Conservation (phyloP, 2,113 vertebrate species). For the Chaetodon auriga region DNA sequence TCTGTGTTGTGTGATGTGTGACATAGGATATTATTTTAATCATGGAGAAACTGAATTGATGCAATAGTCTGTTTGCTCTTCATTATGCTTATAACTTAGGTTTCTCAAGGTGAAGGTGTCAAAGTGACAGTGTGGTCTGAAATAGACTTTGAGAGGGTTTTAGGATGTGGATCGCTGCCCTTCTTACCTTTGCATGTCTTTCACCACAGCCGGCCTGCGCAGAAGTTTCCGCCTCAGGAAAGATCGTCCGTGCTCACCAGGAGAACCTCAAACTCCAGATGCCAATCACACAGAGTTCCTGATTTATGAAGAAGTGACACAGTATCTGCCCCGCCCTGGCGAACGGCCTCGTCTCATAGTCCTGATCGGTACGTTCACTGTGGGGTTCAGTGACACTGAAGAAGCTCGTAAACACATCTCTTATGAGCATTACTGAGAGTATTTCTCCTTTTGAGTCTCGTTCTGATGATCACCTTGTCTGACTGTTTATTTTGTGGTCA, state of each 20-base stretch:
- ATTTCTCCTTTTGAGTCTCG: background rate
- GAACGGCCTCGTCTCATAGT: conserved; percentile 92
- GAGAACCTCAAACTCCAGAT: conserved; percentile 79
- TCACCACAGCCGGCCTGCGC: conserved; percentile 88
- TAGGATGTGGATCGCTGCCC: background rate
- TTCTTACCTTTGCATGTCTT: conserved; percentile 5
- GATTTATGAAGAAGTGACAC: conserved; percentile 93
- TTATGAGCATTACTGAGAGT: too few relatives aligned
- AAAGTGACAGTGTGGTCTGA: background rate
- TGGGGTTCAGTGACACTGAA: background rate
- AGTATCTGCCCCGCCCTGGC: conserved; percentile 87
- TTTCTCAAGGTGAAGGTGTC: background rate
- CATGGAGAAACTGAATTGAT: background rate
- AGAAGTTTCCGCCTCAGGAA: conserved; percentile 91
- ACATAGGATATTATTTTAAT: background rate
- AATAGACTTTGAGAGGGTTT: background rate
- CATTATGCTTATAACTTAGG: background rate
- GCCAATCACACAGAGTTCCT: conserved; percentile 83
- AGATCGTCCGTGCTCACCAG: conserved; percentile 81
- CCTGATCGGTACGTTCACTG: conserved; percentile 87
- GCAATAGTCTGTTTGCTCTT: background rate
- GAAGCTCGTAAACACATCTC: background rate
- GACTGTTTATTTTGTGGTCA: background rate
- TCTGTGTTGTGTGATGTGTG: conserved; percentile 43
- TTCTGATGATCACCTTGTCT: background rate